phyloP scores from a whole-genome alignment of 37 sponge, comb jelly and placozoan genomes.

The Amphimedon queenslandica region DNA sequence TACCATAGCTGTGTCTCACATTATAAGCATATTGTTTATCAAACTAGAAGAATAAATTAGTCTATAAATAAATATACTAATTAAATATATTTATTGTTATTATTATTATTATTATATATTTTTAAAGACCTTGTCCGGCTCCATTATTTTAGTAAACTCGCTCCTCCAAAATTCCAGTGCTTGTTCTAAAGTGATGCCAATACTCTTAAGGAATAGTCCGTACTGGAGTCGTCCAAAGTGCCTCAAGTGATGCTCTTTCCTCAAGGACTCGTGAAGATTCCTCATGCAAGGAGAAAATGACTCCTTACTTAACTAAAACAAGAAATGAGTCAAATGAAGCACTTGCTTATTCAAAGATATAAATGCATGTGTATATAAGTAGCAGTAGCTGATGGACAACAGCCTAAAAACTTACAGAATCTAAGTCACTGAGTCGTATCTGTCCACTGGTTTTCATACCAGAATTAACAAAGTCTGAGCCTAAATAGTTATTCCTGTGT shows the following conservation, averaged over 20 bases:
- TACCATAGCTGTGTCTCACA: conserved; percentile 88
- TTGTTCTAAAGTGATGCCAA: conserved; percentile 78
- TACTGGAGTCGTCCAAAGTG: conserved; percentile 93
- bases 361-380: background rate
- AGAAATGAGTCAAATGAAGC: background rate
- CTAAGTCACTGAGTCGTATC: conserved; percentile 33
- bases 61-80: background rate
- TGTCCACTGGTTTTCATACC: conserved; percentile 29
- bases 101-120: background rate
- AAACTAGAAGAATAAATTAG: conserved; percentile 51
- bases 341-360: background rate
- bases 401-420: conserved; percentile 21
- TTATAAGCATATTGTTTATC: conserved; percentile 95
- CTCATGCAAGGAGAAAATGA: conserved; percentile 95
- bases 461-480: conserved; percentile 38
- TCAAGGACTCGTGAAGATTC: conserved; percentile 76
- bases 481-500: conserved; percentile 56
- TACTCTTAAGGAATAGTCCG: conserved; percentile 91
- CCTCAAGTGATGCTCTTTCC: conserved; percentile 84
- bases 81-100: background rate
- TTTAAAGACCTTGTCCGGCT: conserved; percentile 69
- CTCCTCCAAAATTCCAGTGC: conserved; percentile 82
- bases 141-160: conserved; percentile 84
- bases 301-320: conserved; percentile 57
- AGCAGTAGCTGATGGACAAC: background rate